phyloP scores from a whole-genome alignment of 2,113 vertebrate species.

The Syrrhaptes paradoxus region DNA sequence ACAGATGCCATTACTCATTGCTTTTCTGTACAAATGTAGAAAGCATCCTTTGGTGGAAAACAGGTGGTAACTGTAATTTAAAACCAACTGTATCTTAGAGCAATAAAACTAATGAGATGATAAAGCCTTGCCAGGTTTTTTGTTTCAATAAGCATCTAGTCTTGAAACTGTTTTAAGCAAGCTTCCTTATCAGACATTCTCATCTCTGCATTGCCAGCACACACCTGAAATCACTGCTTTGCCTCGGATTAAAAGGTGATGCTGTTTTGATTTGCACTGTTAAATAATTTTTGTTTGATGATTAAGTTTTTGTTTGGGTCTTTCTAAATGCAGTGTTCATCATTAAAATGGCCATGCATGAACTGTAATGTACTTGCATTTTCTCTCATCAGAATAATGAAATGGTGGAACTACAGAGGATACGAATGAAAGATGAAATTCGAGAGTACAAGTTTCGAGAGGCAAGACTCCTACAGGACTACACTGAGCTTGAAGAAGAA shows the following conservation, averaged over 20 bases:
- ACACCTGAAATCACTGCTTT: background rate
- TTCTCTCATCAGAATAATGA: slow-evolving; percentile 84
- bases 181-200: background rate
- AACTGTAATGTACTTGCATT: background rate
- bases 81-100: background rate
- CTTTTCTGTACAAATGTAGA: background rate
- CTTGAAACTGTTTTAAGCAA: background rate
- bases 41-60: background rate
- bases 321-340: background rate
- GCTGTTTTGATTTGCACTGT: background rate
- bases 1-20: background rate
- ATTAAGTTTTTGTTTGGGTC: background rate
- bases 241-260: background rate
- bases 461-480: slow-evolving; percentile 91
- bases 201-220: background rate
- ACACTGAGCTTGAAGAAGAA: slow-evolving; percentile 96
- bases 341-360: background rate
- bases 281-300: background rate
- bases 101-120: background rate
- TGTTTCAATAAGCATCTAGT: background rate
- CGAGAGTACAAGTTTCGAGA: slow-evolving; percentile 94
- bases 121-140: background rate
- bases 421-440: slow-evolving; percentile 92
- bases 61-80: background rate
- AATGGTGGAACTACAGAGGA: slow-evolving; percentile 91